Evolutionary conservation across 2,888 invertebrate species (phyloP), one percentile per base, ranked within the genome.

Genomic region (Helobdella robusta): DNA sequence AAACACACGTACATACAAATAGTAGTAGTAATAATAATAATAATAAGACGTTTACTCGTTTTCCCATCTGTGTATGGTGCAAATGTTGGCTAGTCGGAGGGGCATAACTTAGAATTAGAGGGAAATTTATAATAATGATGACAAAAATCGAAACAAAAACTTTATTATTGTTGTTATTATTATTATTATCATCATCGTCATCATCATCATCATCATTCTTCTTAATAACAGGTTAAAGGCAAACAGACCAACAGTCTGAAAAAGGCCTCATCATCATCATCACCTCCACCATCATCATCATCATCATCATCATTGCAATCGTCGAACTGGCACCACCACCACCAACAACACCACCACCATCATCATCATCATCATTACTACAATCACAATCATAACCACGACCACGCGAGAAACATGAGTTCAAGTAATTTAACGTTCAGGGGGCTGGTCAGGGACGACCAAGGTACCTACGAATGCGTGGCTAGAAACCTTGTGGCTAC

Each of bases 401-500:
- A 92, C 71, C 89, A 94, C 71, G 89, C 89, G 75, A 87, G 87
- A 73, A n/a, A n/a, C n/a, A n/a, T n/a, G n/a, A n/a, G n/a, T n/a
- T n/a, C n/a, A n/a, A n/a, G n/a, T n/a, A n/a, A n/a, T n/a, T n/a
- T n/a, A n/a, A n/a, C n/a, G n/a, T n/a, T n/a, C n/a, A n/a, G n/a
- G n/a, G n/a, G n/a, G n/a, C 83, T 94, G 72, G 84, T 88, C 15
- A 85, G 91, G 54, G 86, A 88, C 69, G 94, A 94, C 83, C 91
- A 93, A 80, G 94, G 60, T 20, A 88, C 87, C 78, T 95, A 94
- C 80, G 92, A 94, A 81, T 95, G 95, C 81, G 88, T 93, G 72
- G 91, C 91, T 30, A 87, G 87, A 69, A 95, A 94, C 80, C 91
- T 92, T 83, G 92, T 94, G 73, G 91, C 93, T 56, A 92, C 91